Evolutionary conservation across 23 tunicate species (phyloP), one percentile per base, ranked within the genome.

Genomic region (Aplidium turbinatum): DNA sequence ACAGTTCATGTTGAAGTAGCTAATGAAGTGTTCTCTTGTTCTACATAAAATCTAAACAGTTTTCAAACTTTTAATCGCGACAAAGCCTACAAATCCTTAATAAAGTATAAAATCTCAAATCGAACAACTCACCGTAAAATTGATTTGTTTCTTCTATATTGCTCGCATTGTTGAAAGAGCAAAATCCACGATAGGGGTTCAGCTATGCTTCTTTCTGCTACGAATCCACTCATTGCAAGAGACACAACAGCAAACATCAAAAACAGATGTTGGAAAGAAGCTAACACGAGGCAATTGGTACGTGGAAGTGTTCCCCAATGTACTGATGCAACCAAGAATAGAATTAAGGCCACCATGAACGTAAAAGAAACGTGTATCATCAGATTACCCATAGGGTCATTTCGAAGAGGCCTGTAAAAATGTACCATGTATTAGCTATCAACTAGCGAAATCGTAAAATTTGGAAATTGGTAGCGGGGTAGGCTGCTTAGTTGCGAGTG

Each of bases 251-350:
- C 16, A 31, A 72, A 13, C 29, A 50, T 13, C 16, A 53, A 31
- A 26, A 72, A 50, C 28, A 72, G 26, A 45, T 72, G 63, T 19
- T 72, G 78, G 24, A 72, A 48, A 1, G 63, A 23, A 1, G 78
- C 78, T 1, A 72, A 31, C 3, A 52, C 63, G 27, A 72, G 78
- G 40, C 78, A 72, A 35, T 31, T 40, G n/a, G 63, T 1, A 11
- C 78, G 78, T 50, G 78, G 35, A 31, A 72, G 45, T 3, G 42
- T 72, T 11, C 35, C 63, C 78, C 78, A 72, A 31, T 39, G 51
- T 18, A 4, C 22, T 6, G 58, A 31, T 20, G 78, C 56, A 1
- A 72, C 32, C n/a, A 72, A 34, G 22, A 28, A 48, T 16, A 72
- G 62, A 18, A 53, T 2, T 21, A 72, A 53, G 46, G 35, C 63